Evolutionary conservation across 2,113 vertebrate genomes (phyloP), one percentile per base, ranked within the genome.

Genomic region (Pyrgilauda ruficollis): DNA sequence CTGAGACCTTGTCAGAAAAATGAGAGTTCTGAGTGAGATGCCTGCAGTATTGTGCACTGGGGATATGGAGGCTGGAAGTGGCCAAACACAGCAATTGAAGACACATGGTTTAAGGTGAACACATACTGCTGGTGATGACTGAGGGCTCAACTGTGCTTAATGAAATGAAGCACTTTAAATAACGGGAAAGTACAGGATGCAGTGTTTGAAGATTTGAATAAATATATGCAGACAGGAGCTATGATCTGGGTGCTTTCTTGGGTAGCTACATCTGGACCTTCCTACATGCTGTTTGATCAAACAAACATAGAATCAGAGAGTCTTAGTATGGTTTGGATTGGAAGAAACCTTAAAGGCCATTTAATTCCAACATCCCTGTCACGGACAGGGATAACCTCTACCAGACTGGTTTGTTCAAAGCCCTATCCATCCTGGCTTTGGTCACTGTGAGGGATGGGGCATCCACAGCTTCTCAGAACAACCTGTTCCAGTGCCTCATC

Each of bases 21-120:
- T 3, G 15, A 35, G 75, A 35, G 9, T 9, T 82, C 47, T 55
- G 28, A 0, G 4, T 0, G 0, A 95, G 63, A 31, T 49, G 55
- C n/a, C 59, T 49, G 62, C 47, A 30, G 10, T 31, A 30, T 52
- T 63, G 62, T 85, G 59, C 1, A 0, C 46, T 23, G 64, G 83
- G 75, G 28, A 77, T 37, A 26, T 37, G 63, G 31, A 66, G 46
- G 55, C 28, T 96, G 68, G 15, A 81, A 88, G 59, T 1, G 2
- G 59, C 24, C 53, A 74, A 77, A n/a, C 17, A n/a, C 2, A 85
- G n/a, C 24, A 37, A 33, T 44, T 2, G 5, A 68, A 55, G 62
- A 76, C 53, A 79, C 58, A 33, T 28, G 49, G 46, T 89, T 94
- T 41, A 41, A 53, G 72, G 19, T 84, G 84, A 66, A 43, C n/a